Conservation (phyloP, 2,797 vertebrate species). For the Prionace glauca region DNA sequence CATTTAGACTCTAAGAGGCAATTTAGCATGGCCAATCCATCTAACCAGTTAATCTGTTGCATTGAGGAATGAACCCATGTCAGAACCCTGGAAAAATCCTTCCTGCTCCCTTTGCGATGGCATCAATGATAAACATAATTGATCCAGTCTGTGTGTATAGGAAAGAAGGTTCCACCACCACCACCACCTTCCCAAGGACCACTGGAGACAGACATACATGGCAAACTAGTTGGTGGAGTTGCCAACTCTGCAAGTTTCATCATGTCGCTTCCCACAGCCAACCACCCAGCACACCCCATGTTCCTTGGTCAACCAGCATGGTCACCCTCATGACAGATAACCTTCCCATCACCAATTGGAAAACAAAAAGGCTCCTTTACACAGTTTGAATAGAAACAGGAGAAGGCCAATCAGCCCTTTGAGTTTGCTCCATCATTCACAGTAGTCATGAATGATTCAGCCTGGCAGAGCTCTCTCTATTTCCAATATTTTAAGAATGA, state of each 20-base stretch:
- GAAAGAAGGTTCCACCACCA: neutral
- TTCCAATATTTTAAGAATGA: neutral
- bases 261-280: neutral
- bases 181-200: neutral
- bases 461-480: neutral
- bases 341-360: neutral
- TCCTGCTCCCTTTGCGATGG: neutral
- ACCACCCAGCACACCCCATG: neutral
- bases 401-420: too few species aligned
- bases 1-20: too few species aligned
- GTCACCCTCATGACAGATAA: neutral
- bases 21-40: too few species aligned
- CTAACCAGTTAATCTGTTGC: neutral
- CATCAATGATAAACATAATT: neutral
- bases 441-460: neutral
- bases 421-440: too few species aligned
- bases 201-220: neutral
- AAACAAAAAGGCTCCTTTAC: neutral
- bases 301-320: neutral
- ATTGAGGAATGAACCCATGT: neutral
- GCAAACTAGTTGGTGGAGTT: neutral
- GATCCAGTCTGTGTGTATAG: neutral
- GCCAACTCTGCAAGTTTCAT: neutral
- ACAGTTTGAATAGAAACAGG: too few species aligned
- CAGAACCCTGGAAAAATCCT: neutral